A percentile compares a stretch with the other conserved stretches of the same genome.
Conservation (phyloP, 2,888 invertebrate genomes). For the Tetragonula carbonaria region DNA sequence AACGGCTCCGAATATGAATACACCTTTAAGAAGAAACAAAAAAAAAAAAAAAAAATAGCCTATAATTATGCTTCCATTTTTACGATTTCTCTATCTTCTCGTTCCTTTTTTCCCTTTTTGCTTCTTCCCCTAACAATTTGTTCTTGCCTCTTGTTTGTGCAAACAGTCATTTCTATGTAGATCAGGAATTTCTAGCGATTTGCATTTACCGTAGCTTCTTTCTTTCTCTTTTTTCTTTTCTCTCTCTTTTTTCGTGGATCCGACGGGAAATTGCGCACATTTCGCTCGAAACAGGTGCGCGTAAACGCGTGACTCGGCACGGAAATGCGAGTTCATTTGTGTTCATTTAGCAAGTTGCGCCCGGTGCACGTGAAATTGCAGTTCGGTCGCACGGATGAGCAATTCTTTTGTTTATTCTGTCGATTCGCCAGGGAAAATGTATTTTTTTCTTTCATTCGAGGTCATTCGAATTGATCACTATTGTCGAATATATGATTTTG, state of each 20-base stretch:
- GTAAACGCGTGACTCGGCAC: slow-evolving; percentile 5
- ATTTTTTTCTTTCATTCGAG: neutral
- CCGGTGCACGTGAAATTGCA: neutral
- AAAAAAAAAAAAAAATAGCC: neutral
- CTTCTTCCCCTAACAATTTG: too few relatives aligned
- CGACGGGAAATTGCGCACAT: slow-evolving; percentile 18
- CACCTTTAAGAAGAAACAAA: neutral
- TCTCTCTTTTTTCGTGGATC: neutral
- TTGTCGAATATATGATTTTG: too few relatives aligned
- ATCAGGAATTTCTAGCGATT: slow-evolving; percentile 21
- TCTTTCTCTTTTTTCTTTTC: neutral
- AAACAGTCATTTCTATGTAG: neutral
- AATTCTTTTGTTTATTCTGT: neutral
- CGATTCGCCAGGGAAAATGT: neutral
- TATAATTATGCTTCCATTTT: neutral
- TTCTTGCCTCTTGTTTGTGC: neutral
- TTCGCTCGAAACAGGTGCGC: neutral
- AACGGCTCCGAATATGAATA: too few relatives aligned
- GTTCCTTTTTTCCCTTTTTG: neutral
- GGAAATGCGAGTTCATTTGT: slow-evolving; percentile 10
- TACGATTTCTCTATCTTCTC: neutral
- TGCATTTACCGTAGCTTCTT: neutral
- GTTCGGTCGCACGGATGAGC: neutral
- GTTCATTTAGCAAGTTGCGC: neutral
- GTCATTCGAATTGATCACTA: neutral